Conservation (phyloP, 2,113 vertebrate genomes). For the Balaeniceps rex region DNA sequence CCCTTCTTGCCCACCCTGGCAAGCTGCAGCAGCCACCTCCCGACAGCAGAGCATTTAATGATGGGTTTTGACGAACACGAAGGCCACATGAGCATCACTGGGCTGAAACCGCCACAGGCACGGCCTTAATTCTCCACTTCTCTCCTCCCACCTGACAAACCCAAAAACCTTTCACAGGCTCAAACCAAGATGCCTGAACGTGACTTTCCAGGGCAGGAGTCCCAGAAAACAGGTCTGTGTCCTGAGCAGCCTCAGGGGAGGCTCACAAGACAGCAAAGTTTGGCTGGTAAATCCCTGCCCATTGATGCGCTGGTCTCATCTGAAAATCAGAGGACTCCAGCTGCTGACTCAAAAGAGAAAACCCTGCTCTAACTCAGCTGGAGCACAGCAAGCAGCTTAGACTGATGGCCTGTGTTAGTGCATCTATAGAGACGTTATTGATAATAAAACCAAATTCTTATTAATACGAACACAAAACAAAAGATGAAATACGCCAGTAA, state of each 20-base stretch:
- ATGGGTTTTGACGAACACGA: background rate
- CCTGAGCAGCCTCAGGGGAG: background rate
- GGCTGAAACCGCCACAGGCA: background rate
- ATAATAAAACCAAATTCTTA: background rate
- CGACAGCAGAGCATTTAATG: background rate
- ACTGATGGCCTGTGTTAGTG: background rate
- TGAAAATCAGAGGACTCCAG: background rate
- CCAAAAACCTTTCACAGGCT: background rate
- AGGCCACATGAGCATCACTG: background rate
- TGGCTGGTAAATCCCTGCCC: background rate
- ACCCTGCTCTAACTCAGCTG: background rate
- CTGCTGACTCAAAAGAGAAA: background rate
- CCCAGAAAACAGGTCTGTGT: background rate
- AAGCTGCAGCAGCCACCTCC: background rate
- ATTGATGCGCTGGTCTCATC: background rate
- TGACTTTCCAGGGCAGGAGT: background rate
- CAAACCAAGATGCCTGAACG: rapidly evolving
- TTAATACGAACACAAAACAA: background rate
- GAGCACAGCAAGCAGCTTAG: background rate
- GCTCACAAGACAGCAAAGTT: background rate
- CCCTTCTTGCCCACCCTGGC: background rate
- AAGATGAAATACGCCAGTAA: background rate
- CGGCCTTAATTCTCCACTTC: background rate
- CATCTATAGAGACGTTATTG: background rate
- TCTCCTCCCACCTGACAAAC: background rate